Base-by-base conservation (phyloP, 2,113 vertebrate species). In the Hepsetus odoe region DNA sequence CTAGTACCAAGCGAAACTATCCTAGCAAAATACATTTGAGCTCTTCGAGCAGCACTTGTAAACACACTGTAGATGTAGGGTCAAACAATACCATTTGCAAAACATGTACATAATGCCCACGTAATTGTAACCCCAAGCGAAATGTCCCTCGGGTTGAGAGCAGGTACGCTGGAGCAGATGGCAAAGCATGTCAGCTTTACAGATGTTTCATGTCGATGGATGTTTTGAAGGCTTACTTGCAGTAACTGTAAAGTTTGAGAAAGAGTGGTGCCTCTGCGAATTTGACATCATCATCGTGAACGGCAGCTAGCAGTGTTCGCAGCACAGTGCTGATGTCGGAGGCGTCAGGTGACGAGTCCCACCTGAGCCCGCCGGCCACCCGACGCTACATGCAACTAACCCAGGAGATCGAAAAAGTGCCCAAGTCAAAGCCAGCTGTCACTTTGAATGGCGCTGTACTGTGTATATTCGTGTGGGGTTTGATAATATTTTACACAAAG, bases 201-300 rank as follows among this genome's bases (percentile, higher is more conserved):
- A 26, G 68, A 46, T 55, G 70, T 72, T 35, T 55, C 26, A 33
- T 55, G 68, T 53, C 42, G 59, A 71, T 51, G 56, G 18, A 42
- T 80, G 38, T 75, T 76, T 24, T 44, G 73, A 82, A 82, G 66
- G 73, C 77, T 70, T 83, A 55, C 55, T 67, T 18, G 53, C 62
- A 67, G 67, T 68, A 82, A 70, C 62, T 73, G 51, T 67, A 80
- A 68, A 44, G n/a, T 30, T 69, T n/a, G 82, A 80, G 86, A 85
- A 88, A 90, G 80, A 90, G 85, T 85, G 81, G 87, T 86, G 82
- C 85, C 84, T 84, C 84, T 84, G 89, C 80, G 82, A 87, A 84
- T 89, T 91, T 93, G 92, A 93, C 92, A 93, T 93, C 92, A 92
- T 91, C 82, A 86, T 90, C 90, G 86, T 84, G 85, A 85, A 85